A percentile compares a stretch with the other conserved stretches of the same genome.
phyloP scores from a whole-genome alignment of 30 jellyfish, hydroid and myxozoan genomes.

The Catostylus mosaicus region DNA sequence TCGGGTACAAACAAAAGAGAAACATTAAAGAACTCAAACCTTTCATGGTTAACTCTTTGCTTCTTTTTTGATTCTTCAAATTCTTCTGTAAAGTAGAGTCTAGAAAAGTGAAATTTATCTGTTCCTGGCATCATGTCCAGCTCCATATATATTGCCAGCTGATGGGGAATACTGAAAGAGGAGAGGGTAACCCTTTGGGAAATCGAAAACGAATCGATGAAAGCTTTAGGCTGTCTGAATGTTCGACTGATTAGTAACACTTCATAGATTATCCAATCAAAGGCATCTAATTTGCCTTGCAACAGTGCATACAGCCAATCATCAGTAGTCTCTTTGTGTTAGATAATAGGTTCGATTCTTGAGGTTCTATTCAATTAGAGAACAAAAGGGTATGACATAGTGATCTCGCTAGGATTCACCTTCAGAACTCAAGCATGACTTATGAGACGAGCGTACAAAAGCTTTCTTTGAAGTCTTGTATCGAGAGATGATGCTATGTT shows the following conservation, averaged over 20 bases:
- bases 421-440: background rate
- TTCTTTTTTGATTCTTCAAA: background rate
- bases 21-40: background rate
- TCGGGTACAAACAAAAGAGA: too few relatives aligned
- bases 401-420: background rate
- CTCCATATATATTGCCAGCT: background rate
- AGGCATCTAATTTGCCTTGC: background rate
- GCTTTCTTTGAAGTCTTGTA: background rate
- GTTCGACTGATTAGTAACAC: too few relatives aligned
- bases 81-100: background rate
- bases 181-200: background rate
- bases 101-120: background rate
- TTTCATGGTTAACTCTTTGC: background rate
- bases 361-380: conserved; percentile 1
- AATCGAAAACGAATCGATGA: background rate
- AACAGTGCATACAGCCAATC: background rate
- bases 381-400: background rate
- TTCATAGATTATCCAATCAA: too few relatives aligned
- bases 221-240: background rate
- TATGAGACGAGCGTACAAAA: background rate
- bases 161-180: background rate
- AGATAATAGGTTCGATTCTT: background rate
- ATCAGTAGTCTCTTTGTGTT: background rate
- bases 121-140: background rate
- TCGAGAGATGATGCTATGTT: too few relatives aligned